Evolutionary conservation across 2,113 vertebrate species (phyloP).

Genomic region (Mustela nigripes): DNA sequence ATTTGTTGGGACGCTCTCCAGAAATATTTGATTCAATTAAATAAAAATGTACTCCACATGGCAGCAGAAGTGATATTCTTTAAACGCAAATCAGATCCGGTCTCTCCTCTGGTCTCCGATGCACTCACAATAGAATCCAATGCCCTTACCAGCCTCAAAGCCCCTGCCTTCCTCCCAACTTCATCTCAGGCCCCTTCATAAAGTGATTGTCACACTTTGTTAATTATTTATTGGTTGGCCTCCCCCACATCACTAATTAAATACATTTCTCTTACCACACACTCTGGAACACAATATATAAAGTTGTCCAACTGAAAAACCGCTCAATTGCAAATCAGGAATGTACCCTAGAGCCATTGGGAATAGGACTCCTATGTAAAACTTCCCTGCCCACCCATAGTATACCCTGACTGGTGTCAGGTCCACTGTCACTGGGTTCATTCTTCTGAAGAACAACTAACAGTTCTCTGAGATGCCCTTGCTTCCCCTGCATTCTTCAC

Average conservation of each 20-base stretch:
- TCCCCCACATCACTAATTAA: constrained; percentile 76
- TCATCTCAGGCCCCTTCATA: neutral
- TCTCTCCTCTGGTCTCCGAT: neutral
- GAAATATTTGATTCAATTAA: constrained; percentile 70
- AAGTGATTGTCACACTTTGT: constrained; percentile 67
- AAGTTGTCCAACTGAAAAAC: constrained; percentile 72
- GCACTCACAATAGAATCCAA: neutral
- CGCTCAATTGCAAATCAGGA: constrained; percentile 48
- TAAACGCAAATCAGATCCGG: neutral
- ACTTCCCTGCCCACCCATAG: neutral
- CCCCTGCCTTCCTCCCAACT: neutral
- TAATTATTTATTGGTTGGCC: constrained; percentile 71
- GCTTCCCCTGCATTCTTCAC: neutral
- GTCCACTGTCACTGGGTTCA: neutral
- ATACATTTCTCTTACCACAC: constrained; percentile 52
- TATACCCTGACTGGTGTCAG: neutral
- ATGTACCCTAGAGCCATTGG: neutral
- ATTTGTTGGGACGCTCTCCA: constrained; percentile 67
- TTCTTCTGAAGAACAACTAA: neutral
- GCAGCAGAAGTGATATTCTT: constrained; percentile 8
- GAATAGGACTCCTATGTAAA: neutral
- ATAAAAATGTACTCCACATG: constrained; percentile 8
- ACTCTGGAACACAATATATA: constrained; percentile 70
- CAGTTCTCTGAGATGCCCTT: neutral
- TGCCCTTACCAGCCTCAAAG: neutral